Evolutionary conservation across 2,113 vertebrate genomes (phyloP).

Genomic region (Sinocyclocheilus maitianheensis): DNA sequence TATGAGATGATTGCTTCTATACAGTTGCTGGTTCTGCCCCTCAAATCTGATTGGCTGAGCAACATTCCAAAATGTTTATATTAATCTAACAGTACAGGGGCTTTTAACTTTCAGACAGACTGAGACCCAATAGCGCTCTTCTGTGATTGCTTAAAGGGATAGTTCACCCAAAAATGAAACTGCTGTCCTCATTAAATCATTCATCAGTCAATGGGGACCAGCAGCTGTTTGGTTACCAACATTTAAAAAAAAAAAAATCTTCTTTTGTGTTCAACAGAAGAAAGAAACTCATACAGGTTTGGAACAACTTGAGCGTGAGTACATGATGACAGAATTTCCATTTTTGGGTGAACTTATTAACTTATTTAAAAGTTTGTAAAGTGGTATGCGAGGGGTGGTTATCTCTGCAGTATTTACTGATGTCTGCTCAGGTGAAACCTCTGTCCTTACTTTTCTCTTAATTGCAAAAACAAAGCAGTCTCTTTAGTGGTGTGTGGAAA

Average conservation of each 20-base stretch:
- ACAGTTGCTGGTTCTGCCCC: not conserved
- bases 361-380: not conserved
- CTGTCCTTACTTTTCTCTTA: conserved; percentile 2
- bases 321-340: too few species aligned
- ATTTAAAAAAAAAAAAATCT: too few species aligned
- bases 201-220: too few species aligned
- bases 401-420: not conserved
- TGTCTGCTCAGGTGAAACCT: not conserved
- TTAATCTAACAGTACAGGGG: not conserved
- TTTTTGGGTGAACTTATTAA: not conserved
- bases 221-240: too few species aligned
- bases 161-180: too few species aligned
- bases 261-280: too few species aligned
- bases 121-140: not conserved
- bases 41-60: not conserved
- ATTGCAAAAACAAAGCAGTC: conserved; percentile 16
- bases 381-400: not conserved
- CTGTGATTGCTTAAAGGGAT: not conserved
- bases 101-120: not conserved
- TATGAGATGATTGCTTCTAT: not conserved
- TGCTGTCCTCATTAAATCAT: too few species aligned
- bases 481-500: conserved; percentile 22
- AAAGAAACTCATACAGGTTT: too few species aligned
- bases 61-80: not conserved
- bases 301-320: too few species aligned